Conservation (phyloP, 2,797 vertebrate genomes). For the Acanthis flammea region DNA sequence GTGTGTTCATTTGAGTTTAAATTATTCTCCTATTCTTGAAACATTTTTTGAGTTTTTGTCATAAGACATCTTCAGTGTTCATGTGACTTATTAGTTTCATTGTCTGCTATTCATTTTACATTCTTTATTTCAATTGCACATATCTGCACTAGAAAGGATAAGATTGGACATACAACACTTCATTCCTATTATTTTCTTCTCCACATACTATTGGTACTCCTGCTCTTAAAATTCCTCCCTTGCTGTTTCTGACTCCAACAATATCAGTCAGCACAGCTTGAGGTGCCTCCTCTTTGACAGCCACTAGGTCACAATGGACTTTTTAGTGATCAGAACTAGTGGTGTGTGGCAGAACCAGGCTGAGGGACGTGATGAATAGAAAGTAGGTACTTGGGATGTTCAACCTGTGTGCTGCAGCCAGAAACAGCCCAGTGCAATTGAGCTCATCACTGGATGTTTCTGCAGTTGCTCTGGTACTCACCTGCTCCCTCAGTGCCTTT, state of each 20-base stretch:
- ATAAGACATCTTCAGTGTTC: neutral
- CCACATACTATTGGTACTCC: neutral
- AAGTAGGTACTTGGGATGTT: neutral
- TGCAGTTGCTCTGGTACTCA: neutral
- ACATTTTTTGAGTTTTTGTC: neutral
- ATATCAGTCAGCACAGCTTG: neutral
- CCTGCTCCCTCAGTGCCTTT: neutral
- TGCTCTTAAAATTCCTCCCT: neutral
- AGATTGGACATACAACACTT: fast-evolving
- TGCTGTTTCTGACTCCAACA: neutral
- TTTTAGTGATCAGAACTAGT: neutral
- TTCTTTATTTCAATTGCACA: neutral
- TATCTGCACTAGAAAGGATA: neutral
- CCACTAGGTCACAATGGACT: neutral
- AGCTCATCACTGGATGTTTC: neutral
- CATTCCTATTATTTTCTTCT: neutral
- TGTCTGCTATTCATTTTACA: neutral
- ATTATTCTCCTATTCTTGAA: neutral
- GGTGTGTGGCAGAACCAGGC: fast-evolving
- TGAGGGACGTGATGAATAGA: neutral
- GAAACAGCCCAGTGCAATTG: neutral
- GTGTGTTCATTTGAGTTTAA: neutral
- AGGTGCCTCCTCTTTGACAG: neutral
- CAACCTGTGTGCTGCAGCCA: neutral
- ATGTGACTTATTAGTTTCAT: neutral